Base-by-base conservation (phyloP, 1,140 invertebrate species). In the Nymphalis io region DNA sequence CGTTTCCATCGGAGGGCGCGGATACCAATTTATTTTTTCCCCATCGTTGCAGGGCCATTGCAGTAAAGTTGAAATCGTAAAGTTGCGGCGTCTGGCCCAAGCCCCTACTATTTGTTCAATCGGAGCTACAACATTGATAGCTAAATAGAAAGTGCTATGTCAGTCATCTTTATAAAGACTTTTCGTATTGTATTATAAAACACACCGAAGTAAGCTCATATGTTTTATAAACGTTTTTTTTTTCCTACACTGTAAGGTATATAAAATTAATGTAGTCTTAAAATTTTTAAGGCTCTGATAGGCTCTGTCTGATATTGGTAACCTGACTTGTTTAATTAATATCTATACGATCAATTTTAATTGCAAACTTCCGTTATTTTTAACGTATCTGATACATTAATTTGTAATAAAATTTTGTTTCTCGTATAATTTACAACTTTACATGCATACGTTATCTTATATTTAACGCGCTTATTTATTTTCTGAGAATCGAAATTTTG, bases 21-120 rank as follows among this genome's bases (percentile, higher is more conserved):
- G 81, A 79, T 83, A 84, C 85, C 86, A 90, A 90, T 90, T 90
- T 90, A 90, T 90, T 90, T 90, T 88, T 90, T 89, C 84, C 84
- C 85, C 84, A 78, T 74, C 76, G 81, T 75, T 87, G 85, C 88
- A 87, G 82, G 80, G 82, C 79, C 70, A 80, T 67, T 88, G 85
- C 87, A 90, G 83, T 90, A 87, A 90, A 88, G 73, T 82, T 73
- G 70, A 72, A 83, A 87, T 88, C 84, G 87, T 89, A 89, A 89
- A 89, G 77, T 87, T 89, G 80, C 86, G 84, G 81, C 64, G 82
- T 87, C 86, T 85, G 81, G 81, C 78, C 79, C 70, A 74, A 61
- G 65, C 79, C 84, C 80, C 76, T 86, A 90, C 83, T 67, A 88
- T 72, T 73, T 60, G 75, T 5, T 46, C 13, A 33, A 8, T 4